phyloP scores from a whole-genome alignment of 2,888 invertebrate genomes.

The Cephus pulcher region DNA sequence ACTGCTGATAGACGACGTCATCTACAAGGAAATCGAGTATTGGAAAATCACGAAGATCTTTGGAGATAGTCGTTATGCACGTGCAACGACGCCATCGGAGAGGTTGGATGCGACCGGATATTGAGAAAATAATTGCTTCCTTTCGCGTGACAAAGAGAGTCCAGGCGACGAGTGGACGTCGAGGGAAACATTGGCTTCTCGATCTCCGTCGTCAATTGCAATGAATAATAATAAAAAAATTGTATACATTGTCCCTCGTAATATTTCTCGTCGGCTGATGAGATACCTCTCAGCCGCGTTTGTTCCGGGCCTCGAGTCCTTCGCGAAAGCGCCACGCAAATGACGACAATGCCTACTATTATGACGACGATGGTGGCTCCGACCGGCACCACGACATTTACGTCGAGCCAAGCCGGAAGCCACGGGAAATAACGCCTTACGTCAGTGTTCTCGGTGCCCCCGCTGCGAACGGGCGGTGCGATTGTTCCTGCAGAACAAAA shows the following conservation, averaged over 20 bases:
- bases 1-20: conserved; percentile 92
- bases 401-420: conserved; percentile 89
- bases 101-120: too few relatives aligned
- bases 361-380: conserved; percentile 91
- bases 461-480: conserved; percentile 77
- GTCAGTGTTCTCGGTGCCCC: conserved; percentile 66
- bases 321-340: conserved; percentile 88
- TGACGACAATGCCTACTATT: conserved; percentile 89
- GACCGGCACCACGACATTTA: conserved; percentile 91
- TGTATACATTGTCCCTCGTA: conserved; percentile 66
- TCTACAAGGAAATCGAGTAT: conserved; percentile 69
- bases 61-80: too few relatives aligned
- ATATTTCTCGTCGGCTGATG: conserved; percentile 66
- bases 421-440: conserved; percentile 75
- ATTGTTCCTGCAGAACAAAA: conserved; percentile 76
- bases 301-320: conserved; percentile 76
- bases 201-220: not conserved
- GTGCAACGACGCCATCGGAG: too few relatives aligned
- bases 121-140: too few relatives aligned
- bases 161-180: too few relatives aligned
- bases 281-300: conserved; percentile 81
- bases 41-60: too few relatives aligned
- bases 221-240: conserved; percentile 36
- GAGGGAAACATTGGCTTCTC: not conserved
- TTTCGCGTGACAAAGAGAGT: too few relatives aligned